Percentiles rank a stretch among this genome's conserved stretches.
phyloP scores from a whole-genome alignment of 2,113 vertebrate species.

The Notechis scutatus region DNA sequence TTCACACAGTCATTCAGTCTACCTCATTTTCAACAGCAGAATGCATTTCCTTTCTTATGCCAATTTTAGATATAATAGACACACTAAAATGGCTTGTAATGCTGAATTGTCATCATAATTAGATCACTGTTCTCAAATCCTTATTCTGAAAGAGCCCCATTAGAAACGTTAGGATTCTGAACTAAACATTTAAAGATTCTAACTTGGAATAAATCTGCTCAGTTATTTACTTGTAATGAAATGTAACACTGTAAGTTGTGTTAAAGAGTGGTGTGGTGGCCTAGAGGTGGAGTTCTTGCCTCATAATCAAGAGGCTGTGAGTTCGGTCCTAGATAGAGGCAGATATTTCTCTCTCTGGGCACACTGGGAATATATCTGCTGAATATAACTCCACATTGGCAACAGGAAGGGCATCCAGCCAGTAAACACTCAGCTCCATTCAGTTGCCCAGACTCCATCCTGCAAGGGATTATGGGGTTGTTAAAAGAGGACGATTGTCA shows the following conservation, averaged over 20 bases:
- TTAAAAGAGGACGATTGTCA: no score
- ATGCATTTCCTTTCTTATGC: constrained; percentile 57
- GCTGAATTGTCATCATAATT: not conserved
- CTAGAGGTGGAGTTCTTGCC: no score
- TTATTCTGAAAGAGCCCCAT: not conserved
- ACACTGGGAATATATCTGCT: no score
- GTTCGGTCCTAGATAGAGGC: no score
- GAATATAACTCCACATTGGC: no score
- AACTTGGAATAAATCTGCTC: not conserved
- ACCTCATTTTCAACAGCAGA: constrained; percentile 53
- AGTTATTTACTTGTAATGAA: not conserved
- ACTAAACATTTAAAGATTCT: not conserved
- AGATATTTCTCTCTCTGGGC: no score
- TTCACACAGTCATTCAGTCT: constrained; percentile 45
- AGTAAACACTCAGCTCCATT: no score
- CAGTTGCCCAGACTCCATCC: no score
- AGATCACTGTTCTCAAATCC: not conserved
- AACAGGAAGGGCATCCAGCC: no score
- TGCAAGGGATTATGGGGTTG: no score
- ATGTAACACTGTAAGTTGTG: not conserved
- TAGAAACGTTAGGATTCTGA: not conserved
- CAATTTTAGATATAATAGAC: not conserved
- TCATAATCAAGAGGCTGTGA: no score
- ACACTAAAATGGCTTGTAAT: not conserved
- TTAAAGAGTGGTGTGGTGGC: not conserved